Conservation (phyloP, 30 jellyfish, hydroid and myxozoan genomes). For the Aurelia sp. region DNA sequence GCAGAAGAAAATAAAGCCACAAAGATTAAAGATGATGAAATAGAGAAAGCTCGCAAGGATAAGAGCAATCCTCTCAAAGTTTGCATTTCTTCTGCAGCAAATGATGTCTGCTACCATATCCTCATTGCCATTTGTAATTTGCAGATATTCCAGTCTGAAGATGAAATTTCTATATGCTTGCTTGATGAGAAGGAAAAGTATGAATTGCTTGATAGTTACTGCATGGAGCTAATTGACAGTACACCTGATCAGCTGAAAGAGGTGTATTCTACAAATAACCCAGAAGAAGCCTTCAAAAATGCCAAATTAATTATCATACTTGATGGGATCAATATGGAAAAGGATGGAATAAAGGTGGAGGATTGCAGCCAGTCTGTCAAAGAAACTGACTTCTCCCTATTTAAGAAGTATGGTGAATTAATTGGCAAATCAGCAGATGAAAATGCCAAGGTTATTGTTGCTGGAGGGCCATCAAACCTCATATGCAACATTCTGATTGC, state of each 20-base stretch:
- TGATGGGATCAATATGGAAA: conserved; percentile 43
- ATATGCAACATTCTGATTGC: conserved; percentile 65
- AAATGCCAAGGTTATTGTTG: conserved; percentile 70
- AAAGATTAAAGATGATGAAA: conserved; percentile 51
- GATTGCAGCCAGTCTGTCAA: conserved; percentile 22
- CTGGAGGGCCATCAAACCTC: conserved; percentile 77
- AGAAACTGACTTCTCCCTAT: conserved; percentile 4
- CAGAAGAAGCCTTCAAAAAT: conserved; percentile 67
- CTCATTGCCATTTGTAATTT: conserved; percentile 42
- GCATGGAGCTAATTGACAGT: conserved; percentile 93
- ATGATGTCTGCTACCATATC: conserved; percentile 55
- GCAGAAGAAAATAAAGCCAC: conserved; percentile 81
- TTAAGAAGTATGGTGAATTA: conserved; percentile 57
- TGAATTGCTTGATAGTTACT: conserved; percentile 57
- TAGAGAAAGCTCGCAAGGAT: conserved; percentile 17
- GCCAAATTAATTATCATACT: conserved; percentile 75
- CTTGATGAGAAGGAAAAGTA: conserved; percentile 55
- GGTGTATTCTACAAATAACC: conserved; percentile 42
- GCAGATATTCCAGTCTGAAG: conserved; percentile 33
- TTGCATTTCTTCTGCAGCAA: conserved; percentile 77
- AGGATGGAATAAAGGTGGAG: not conserved
- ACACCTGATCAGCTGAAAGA: conserved; percentile 75
- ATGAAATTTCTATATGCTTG: conserved; percentile 60
- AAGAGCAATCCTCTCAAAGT: conserved; percentile 65
- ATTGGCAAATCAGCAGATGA: conserved; percentile 55